Base-by-base conservation (phyloP, 2,888 invertebrate species). In the Panopea generosa region DNA sequence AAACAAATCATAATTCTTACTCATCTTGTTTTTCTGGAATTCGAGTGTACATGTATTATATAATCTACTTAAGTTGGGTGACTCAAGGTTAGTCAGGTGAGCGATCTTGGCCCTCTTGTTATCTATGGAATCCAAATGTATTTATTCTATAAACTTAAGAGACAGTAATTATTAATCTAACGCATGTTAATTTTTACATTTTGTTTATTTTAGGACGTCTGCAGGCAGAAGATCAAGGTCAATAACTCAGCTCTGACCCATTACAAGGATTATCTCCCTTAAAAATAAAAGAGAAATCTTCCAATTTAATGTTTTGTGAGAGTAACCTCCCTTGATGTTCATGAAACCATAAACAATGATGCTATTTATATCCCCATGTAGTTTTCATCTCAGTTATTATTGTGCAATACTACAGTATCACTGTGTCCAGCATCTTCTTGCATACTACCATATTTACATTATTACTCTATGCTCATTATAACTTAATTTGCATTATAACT, bases 221-320 rank as follows among this genome's bases (percentile, higher is more conserved):
- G 50, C 33, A 20, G 18, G 33, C 18, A 29, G 63, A 72, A 60
- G 60, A 18, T 72, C 69, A 73, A 72, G 77, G 77, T 77, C 69
- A 43, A 59, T 24, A 50, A 33, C 52, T 50, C 67, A 49, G 49
- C 77, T 73, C 73, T 77, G 77, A 77, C 77, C 77, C 77, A 77
- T 73, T 73, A 77, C 68, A 77, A 49, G 60, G 65, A 72, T 55
- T 57, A 43, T 38, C 56, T 56, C 66, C 62, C 67, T 56, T 63
- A 56, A 14, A 16, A 24, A 27, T 26, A 26, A 56, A 59, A 27
- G 65, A 53, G 53, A 38, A 57, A 57, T 18, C 53, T 45, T 33
- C n/a, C 20, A n/a, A 14, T n/a, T 24, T 56, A 61, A 55, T 68
- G 60, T 68, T 61, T 60, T 45, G n/a, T 24, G 45, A 45, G 60